phyloP scores from a whole-genome alignment of 2,113 vertebrate species.

The Hyla sarda region DNA sequence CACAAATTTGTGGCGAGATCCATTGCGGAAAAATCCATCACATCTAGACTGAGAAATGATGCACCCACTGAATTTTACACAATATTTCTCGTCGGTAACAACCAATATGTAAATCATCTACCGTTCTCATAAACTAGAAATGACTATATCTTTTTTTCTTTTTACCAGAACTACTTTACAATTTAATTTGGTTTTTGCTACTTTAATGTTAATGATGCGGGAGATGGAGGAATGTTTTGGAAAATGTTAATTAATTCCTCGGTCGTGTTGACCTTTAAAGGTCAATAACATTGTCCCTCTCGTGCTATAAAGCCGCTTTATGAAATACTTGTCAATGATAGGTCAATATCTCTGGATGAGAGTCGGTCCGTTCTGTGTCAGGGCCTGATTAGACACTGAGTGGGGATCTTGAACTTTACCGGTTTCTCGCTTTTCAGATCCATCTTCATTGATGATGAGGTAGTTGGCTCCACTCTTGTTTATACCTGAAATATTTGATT shows the following conservation, averaged over 20 bases:
- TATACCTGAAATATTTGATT: background rate
- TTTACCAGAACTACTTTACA: constrained; percentile 32
- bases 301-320: constrained; percentile 43
- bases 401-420: constrained; percentile 42
- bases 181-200: constrained; percentile 45
- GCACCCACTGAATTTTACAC: background rate
- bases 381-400: constrained; percentile 32
- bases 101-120: background rate
- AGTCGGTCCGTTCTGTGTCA: constrained; percentile 18
- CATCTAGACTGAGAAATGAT: background rate
- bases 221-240: constrained; percentile 45
- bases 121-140: background rate
- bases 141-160: constrained; percentile 11
- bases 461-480: constrained; percentile 10
- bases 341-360: constrained; percentile 53
- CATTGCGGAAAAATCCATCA: no score
- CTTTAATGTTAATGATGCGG: constrained; percentile 42
- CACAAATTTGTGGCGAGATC: no score
- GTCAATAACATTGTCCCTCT: constrained; percentile 54
- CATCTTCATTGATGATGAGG: constrained; percentile 3
- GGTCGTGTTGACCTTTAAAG: constrained; percentile 55
- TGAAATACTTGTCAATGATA: constrained; percentile 58
- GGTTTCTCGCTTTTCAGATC: background rate
- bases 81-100: constrained; percentile 1
- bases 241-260: constrained; percentile 59